These are phyloP conservation scores for Hylia prasina DNA, from an alignment of 2,113 vertebrate genomes.

Conservation along the genomic window DNA sequence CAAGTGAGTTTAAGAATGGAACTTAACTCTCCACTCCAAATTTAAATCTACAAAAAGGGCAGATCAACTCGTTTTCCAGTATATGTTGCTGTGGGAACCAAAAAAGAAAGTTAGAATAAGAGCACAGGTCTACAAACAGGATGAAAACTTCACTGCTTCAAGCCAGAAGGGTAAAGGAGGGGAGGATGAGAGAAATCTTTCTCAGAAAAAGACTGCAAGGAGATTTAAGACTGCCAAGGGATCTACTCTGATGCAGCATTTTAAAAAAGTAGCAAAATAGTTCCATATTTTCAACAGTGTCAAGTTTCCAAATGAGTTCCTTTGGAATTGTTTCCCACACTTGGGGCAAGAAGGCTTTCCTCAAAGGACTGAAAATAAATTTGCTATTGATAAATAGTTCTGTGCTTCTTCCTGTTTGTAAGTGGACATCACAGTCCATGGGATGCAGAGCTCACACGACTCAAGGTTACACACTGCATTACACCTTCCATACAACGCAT, in stretches of 20 bases:
- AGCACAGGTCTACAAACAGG: slow-evolving; percentile 13
- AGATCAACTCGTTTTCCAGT: slow-evolving; percentile 7
- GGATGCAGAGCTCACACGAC: background rate
- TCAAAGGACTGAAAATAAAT: background rate
- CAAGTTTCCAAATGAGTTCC: slow-evolving; percentile 10
- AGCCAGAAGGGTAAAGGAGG: background rate
- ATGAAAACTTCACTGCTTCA: slow-evolving; percentile 1
- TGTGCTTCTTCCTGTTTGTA: slow-evolving; percentile 23
- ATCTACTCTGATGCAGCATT: background rate
- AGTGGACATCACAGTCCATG: background rate
- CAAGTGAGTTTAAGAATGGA: slow-evolving; percentile 14
- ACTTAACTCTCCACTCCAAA: slow-evolving; percentile 6
- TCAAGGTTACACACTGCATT: background rate
- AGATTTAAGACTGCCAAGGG: background rate
- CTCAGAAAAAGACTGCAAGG: background rate
- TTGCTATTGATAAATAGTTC: background rate
- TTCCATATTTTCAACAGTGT: background rate
- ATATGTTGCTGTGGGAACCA: slow-evolving; percentile 1
- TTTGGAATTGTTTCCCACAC: background rate
- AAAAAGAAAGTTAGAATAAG: background rate
- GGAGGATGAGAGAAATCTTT: background rate
- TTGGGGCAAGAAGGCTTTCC: background rate
- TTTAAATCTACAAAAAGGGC: slow-evolving; percentile 2
- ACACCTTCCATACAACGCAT: background rate
- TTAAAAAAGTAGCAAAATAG: background rate